Evolutionary conservation across 2,797 vertebrate genomes (phyloP).

Genomic region (Pelochelys cantorii): DNA sequence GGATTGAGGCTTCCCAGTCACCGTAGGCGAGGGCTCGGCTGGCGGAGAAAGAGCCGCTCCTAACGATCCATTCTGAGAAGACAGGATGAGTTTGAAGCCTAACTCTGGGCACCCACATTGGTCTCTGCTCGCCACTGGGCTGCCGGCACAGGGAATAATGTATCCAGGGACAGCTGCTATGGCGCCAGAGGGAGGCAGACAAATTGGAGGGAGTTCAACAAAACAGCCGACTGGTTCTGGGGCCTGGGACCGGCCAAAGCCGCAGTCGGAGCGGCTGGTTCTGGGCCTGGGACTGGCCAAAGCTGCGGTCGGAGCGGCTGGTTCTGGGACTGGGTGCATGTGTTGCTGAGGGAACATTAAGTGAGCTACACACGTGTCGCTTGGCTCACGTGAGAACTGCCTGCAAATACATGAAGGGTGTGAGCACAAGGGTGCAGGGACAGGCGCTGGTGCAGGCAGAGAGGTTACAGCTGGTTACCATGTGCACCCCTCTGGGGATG

Average conservation of each 20-base stretch:
- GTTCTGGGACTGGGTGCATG: too few species aligned
- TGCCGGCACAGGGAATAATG: background rate
- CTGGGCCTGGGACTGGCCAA: too few species aligned
- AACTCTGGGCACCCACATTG: background rate
- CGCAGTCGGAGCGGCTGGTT: too few species aligned
- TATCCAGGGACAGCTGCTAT: background rate
- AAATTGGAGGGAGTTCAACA: background rate
- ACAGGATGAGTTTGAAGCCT: background rate
- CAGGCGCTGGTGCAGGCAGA: too few species aligned
- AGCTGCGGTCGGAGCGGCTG: too few species aligned
- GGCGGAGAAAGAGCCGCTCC: background rate
- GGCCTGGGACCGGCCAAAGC: too few species aligned
- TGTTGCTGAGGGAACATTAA: background rate
- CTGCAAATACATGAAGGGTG: background rate
- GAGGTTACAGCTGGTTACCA: background rate
- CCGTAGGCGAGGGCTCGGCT: background rate
- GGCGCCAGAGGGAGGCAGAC: background rate
- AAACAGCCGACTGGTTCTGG: background rate
- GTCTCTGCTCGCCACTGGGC: background rate
- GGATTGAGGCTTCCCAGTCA: background rate
- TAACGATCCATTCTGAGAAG: background rate
- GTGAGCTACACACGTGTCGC: background rate
- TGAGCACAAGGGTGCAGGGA: background rate
- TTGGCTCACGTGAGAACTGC: background rate
- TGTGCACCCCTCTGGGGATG: fast-evolving